Evolutionary conservation across 2,797 vertebrate species (phyloP), one percentile per base, ranked within the genome.

Genomic region (Thunnus albacares): DNA sequence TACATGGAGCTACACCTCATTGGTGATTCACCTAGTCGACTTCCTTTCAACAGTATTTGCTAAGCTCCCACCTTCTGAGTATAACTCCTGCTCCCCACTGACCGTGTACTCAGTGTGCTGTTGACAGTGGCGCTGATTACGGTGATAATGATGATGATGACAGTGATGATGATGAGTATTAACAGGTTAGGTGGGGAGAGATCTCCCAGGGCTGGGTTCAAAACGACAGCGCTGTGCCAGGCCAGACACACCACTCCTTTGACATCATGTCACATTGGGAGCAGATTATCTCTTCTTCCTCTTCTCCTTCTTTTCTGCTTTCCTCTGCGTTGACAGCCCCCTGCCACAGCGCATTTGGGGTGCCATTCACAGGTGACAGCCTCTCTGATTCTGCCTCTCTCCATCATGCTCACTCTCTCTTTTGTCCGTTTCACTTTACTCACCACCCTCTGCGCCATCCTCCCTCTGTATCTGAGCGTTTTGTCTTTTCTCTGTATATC

Each of bases 91-190:
- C 69, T 87, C 80, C 78, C 75, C 38, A 20, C 24, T 66, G 69
- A 75, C 69, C 33, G 10, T 30, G 53, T 79, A 65, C 77, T 72
- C 26, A 52, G 75, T 43, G 77, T 45, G 70, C 76, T 82, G 74
- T 87, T 85, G 89, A 92, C 75, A 35, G 61, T 82, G 51, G 59
- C 60, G 47, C 67, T 87, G 78, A 92, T 91, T 87, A 88, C 26
- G 73, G 74, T 78, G 81, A 87, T 85, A 81, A 88, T 89, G 84
- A 86, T 80, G 84, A 87, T 75, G 78, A 84, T 84, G 91, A 92
- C 90, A 90, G 86, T 91, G 91, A 94, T 65, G 79, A 53, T 93
- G 88, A 92, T 92, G 88, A 89, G 79, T 84, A 89, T 89, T 86
- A 94, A 87, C 92, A 94, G 90, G 72, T 72, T 67, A 76, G 90